Conservation (phyloP, 1,140 invertebrate species). For the Acromyrmex charruanus region DNA sequence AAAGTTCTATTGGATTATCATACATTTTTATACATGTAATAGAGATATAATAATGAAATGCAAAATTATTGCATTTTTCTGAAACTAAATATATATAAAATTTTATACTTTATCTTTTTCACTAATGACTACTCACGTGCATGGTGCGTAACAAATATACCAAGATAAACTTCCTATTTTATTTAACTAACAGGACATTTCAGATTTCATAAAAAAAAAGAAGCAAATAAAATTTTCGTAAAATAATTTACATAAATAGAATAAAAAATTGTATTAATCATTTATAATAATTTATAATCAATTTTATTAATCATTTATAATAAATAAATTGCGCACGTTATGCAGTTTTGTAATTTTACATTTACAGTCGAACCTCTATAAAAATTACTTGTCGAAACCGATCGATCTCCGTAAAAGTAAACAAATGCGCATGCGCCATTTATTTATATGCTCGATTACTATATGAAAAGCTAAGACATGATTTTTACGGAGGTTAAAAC, state of each 20-base stretch:
- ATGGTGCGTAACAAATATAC: not conserved
- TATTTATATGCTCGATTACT: no score
- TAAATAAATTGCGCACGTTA: not conserved
- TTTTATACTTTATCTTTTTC: not conserved
- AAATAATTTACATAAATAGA: constrained; percentile 5
- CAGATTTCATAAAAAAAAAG: not conserved
- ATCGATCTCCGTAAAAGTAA: no score
- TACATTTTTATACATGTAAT: not conserved
- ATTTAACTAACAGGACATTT: not conserved
- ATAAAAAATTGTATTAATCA: not conserved
- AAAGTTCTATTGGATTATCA: not conserved
- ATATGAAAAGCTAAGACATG: no score
- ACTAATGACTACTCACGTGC: not conserved
- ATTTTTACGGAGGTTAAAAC: no score
- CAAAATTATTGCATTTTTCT: constrained; percentile 8
- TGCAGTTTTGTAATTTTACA: not conserved
- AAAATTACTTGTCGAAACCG: no score
- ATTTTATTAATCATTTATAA: not conserved
- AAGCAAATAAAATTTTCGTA: not conserved
- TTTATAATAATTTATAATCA: not conserved
- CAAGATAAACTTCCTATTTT: not conserved
- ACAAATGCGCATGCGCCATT: no score
- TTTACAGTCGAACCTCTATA: no score
- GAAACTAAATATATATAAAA: not conserved
- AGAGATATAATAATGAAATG: constrained; percentile 12